Percentiles rank a stretch among this genome's conserved stretches.
phyloP scores from a whole-genome alignment of 2,888 invertebrate genomes.

The Pollenia angustigena region DNA sequence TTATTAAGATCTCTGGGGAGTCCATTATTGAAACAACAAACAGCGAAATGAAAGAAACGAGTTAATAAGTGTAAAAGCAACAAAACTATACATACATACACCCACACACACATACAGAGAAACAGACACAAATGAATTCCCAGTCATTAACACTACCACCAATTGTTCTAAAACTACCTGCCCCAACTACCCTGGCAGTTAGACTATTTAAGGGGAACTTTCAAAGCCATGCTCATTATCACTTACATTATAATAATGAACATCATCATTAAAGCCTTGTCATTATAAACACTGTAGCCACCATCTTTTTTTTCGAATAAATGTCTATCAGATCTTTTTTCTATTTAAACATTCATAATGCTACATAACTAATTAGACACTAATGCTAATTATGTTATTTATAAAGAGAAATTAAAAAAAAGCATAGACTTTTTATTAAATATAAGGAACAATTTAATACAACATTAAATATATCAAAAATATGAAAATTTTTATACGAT shows the following conservation, averaged over 20 bases:
- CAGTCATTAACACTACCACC: constrained; percentile 17
- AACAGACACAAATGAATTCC: constrained; percentile 37
- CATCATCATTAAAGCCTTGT: constrained; percentile 49
- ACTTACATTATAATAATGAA: constrained; percentile 43
- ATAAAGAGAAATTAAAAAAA: background rate
- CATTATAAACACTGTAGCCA: constrained; percentile 1
- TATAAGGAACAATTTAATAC: too few species aligned
- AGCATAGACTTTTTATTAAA: background rate
- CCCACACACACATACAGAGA: background rate
- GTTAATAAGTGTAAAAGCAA: constrained; percentile 60
- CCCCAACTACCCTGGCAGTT: background rate
- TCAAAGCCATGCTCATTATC: constrained; percentile 39
- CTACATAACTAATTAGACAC: constrained; percentile 49
- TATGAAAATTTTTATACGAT: too few species aligned
- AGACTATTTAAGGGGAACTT: background rate
- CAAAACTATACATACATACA: constrained; percentile 1
- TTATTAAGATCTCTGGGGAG: constrained; percentile 67
- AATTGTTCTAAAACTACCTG: background rate
- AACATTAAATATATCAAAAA: too few species aligned
- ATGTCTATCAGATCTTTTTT: background rate
- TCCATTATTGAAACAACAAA: constrained; percentile 60
- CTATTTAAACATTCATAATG: constrained; percentile 51
- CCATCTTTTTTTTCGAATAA: background rate
- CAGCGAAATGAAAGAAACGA: constrained; percentile 46
- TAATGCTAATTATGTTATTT: constrained; percentile 58